Percentiles rank a stretch among this genome's conserved stretches.
Conservation (phyloP, 1,140 invertebrate species). For the Myzus persicae region DNA sequence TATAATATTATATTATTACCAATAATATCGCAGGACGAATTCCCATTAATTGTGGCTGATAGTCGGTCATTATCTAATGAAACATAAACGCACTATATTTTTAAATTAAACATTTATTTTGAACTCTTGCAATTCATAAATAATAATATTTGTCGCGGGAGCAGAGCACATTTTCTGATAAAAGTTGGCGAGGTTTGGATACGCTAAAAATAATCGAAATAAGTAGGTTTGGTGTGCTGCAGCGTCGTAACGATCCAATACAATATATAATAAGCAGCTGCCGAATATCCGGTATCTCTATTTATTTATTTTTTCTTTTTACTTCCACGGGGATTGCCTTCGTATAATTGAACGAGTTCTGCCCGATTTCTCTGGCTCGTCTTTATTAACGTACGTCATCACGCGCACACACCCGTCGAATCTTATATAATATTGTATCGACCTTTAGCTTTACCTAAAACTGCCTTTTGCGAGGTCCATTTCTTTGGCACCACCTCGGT, state of each 20-base stretch:
- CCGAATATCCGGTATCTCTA: neutral
- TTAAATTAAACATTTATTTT: neutral
- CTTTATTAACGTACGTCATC: conserved; percentile 1
- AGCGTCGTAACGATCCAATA: neutral
- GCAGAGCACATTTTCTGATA: neutral
- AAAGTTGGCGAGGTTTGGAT: neutral
- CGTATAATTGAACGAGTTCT: neutral
- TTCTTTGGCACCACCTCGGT: too few relatives aligned
- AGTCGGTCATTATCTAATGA: neutral
- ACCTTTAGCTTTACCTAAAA: neutral
- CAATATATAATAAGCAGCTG: neutral
- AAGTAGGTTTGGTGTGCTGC: neutral
- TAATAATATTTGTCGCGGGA: neutral
- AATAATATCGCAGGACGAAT: neutral
- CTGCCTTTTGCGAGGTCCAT: neutral
- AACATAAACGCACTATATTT: neutral
- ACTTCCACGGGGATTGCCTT: neutral
- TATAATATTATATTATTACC: neutral
- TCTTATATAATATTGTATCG: neutral
- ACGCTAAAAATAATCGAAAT: neutral
- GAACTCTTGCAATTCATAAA: neutral
- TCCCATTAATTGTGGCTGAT: neutral
- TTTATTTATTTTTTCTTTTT: neutral
- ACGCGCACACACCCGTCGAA: neutral
- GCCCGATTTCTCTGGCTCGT: neutral